Conservation (phyloP, 30 jellyfish, hydroid and myxozoan species). For the Hydractinia echinata region DNA sequence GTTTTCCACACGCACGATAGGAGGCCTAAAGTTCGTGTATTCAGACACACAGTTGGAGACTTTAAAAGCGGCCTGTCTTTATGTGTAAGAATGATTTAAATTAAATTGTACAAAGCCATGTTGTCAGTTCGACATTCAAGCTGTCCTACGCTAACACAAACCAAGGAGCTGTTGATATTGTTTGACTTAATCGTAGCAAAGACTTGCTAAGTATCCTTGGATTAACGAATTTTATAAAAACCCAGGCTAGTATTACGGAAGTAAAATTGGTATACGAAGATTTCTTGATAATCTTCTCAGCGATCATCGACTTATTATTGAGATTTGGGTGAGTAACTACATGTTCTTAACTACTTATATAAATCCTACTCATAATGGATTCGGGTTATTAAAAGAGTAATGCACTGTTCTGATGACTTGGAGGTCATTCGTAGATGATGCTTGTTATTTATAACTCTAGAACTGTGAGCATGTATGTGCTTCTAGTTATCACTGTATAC, state of each 20-base stretch:
- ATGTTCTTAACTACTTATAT: neutral
- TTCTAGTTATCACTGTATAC: no score
- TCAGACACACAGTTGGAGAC: conserved; percentile 14
- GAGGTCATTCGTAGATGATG: no score
- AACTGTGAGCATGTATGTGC: neutral
- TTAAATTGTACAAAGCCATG: neutral
- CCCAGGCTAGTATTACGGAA: conserved; percentile 8
- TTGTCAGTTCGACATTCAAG: conserved; percentile 1
- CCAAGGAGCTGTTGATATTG: neutral
- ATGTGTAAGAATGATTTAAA: conserved; percentile 12
- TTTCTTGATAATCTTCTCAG: neutral
- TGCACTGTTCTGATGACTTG: no score
- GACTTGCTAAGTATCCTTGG: neutral
- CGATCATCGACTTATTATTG: conserved; percentile 8
- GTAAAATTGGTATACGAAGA: neutral
- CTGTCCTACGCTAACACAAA: neutral
- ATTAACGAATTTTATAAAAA: neutral
- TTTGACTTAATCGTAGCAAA: neutral
- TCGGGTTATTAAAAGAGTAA: no score
- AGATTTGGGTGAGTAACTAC: neutral
- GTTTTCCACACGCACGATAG: neutral
- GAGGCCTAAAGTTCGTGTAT: conserved; percentile 18
- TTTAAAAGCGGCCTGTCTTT: conserved; percentile 20
- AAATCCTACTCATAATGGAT: no score
- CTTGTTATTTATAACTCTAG: no score